Evolutionary conservation across 2,113 vertebrate genomes (phyloP), one percentile per base, ranked within the genome.

Genomic region (Lathamus discolor): DNA sequence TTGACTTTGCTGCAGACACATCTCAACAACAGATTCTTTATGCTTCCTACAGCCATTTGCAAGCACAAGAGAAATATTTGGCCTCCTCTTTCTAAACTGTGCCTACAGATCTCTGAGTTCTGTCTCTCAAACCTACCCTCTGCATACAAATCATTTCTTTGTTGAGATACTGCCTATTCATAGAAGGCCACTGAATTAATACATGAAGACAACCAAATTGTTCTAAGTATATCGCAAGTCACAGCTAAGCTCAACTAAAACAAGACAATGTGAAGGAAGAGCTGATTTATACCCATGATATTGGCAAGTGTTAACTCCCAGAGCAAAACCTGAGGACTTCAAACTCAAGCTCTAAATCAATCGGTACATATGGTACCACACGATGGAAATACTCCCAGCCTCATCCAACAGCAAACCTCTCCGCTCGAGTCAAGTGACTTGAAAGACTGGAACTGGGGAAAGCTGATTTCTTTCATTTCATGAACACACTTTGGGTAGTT

Each of bases 11-110:
- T 31, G 79, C 95, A 93, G 64, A 87, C 74, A 6, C 68, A 25
- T 73, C 83, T 59, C 59, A 77, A 68, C 44, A 89, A 62, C 29
- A 2, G n/a, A 22, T 43, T 72, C 88, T 90, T 95, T 92, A 23
- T 68, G 49, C 90, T 83, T 93, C 94, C 81, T 93, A 91, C 95
- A 87, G 83, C 69, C 80, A 24, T 83, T 93, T 77, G 84, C n/a
- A 64, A 95, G 75, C 7, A 7, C 69, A 52, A 79, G 73, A 75
- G 91, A 95, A 97, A 92, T 91, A 80, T 96, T 90, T 92, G 70
- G 49, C 55, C 93, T 97, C 91, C 88, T n/a, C 79, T 55, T 83
- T 80, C 90, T 79, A 31, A 83, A 74, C 3, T 75, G 77, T 95
- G 83, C 83, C 82, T 68, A 46, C 61, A 52, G 69, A 94, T 23